Evolutionary conservation across 1,140 invertebrate species (phyloP).

Genomic region (Drosophila willistoni): DNA sequence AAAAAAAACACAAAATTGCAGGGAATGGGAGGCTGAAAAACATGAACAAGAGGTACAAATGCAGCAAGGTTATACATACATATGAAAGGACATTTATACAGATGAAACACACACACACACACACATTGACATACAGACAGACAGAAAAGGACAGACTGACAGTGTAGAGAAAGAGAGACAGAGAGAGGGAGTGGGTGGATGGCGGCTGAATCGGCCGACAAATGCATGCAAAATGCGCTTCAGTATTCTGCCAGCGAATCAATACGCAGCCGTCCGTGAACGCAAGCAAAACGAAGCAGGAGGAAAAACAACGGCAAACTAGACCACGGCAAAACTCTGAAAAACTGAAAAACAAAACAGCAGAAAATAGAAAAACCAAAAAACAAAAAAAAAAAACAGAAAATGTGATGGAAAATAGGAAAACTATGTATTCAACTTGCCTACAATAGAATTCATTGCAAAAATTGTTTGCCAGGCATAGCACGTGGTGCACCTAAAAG

Average conservation of each 20-base stretch:
- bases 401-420: conserved; percentile 31
- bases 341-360: conserved; percentile 34
- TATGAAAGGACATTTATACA: conserved; percentile 41
- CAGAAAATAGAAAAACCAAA: conserved; percentile 32
- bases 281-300: conserved; percentile 43
- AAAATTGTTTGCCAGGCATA: conserved; percentile 45
- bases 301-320: conserved; percentile 42
- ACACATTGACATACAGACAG: conserved; percentile 25
- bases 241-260: conserved; percentile 57
- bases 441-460: conserved; percentile 51
- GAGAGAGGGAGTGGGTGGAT: background rate
- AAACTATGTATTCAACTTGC: conserved; percentile 14
- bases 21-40: conserved; percentile 7
- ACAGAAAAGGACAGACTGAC: conserved; percentile 26
- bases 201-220: conserved; percentile 34
- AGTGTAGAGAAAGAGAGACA: conserved; percentile 21
- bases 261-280: conserved; percentile 54
- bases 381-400: conserved; percentile 20
- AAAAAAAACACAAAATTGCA: background rate
- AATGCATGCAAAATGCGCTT: conserved; percentile 68
- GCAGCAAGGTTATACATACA: conserved; percentile 13
- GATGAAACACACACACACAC: conserved; percentile 17
- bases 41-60: conserved; percentile 23
- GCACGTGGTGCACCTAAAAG: conserved; percentile 52
- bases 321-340: conserved; percentile 31